Evolutionary conservation across 2,888 invertebrate genomes (phyloP), one percentile per base, ranked within the genome.

Genomic region (Neoitamus cyanurus): DNA sequence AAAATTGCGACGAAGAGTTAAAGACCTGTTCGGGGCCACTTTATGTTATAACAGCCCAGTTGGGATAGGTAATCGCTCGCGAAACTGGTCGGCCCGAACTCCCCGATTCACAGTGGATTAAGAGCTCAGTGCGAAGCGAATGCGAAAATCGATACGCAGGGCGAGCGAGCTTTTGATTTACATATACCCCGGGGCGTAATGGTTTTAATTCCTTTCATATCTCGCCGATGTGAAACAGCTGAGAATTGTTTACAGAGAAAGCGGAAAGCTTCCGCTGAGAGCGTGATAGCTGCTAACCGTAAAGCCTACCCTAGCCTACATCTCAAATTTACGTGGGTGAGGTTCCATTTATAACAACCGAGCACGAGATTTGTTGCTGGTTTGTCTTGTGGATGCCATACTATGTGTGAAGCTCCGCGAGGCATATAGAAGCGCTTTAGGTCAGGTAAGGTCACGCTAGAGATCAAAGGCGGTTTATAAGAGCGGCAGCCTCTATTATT

Each of bases 161-260:
- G 11, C 58, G 58, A 58, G 58, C 58, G 58, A 58, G 58, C 58
- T 58, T 58, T 58, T 25, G 58, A 58, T 58, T 58, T 58, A 58
- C 58, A 25, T 58, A 58, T 2, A 58, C 25, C 48, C 58, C 15
- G 58, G 58, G 25, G 58, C 58, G 58, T 25, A 20, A 25, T 58
- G 58, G 25, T 25, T 58, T 58, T 58, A 58, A 58, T 58, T 58
- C 25, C 6, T 58, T 58, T 9, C 25, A 58, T 58, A 58, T 58
- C 58, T 58, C 11, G 58, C 0, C 9, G 9, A 9, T 58, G 9
- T 58, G 58, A 58, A 58, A 58, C 58, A 58, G 58, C 58, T 58
- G 58, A 58, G 58, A 58, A 58, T 58, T 58, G 58, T 58, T 58
- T 58, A 58, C 58, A 58, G 58, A 58, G 58, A 58, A 58, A 58